Conservation (phyloP, 1,140 invertebrate genomes). For the Sitobion miscanthi region DNA sequence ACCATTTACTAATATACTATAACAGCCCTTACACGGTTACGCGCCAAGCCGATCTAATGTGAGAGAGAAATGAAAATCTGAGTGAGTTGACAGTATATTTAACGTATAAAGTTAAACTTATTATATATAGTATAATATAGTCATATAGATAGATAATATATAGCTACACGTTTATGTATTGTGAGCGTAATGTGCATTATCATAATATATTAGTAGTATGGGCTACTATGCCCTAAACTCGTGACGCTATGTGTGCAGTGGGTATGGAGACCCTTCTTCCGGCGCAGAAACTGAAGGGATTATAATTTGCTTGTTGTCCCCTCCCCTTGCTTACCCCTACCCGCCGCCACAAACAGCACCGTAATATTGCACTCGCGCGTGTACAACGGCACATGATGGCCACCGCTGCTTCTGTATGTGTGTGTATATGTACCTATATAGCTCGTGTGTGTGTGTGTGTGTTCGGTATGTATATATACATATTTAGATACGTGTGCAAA, state of each 20-base stretch:
- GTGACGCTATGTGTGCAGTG: neutral
- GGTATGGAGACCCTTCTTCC: slow-evolving; percentile 35
- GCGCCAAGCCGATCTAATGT: neutral
- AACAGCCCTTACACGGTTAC: neutral
- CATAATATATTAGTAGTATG: neutral
- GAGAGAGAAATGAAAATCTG: neutral
- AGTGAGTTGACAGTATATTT: neutral
- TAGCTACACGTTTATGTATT: neutral
- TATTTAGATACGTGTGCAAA: slow-evolving; percentile 28
- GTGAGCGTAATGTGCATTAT: neutral
- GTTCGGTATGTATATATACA: neutral
- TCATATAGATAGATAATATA: neutral
- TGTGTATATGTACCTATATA: neutral
- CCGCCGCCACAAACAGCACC: neutral
- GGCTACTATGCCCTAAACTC: neutral
- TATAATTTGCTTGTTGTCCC: slow-evolving; percentile 3
- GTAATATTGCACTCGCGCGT: neutral
- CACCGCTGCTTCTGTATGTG: neutral
- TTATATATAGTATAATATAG: neutral
- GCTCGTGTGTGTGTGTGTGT: neutral
- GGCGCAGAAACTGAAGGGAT: slow-evolving; percentile 31
- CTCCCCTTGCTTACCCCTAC: neutral
- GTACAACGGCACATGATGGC: slow-evolving; percentile 1
- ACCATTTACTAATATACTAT: neutral
- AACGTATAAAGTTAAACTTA: neutral